phyloP scores from a whole-genome alignment of 1,140 invertebrate species.

The Calliopsis andreniformis region DNA sequence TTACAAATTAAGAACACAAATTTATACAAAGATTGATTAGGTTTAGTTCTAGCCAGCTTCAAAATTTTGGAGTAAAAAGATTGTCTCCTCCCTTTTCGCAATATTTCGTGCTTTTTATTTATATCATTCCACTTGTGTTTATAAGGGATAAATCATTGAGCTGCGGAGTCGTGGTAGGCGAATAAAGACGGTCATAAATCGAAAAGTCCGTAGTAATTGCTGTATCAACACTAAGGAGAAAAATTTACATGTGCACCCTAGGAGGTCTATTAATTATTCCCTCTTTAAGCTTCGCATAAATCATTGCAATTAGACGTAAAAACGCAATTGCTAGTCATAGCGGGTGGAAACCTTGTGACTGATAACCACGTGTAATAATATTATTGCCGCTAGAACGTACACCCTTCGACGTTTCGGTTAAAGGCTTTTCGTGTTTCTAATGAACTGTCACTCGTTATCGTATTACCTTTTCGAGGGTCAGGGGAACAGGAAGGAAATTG shows the following conservation, averaged over 20 bases:
- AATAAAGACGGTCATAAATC: constrained; percentile 51
- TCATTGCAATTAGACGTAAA: constrained; percentile 30
- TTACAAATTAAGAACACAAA: not conserved
- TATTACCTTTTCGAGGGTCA: not conserved
- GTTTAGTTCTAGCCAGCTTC: no score
- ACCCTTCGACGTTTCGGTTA: not conserved
- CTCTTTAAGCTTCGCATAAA: constrained; percentile 39
- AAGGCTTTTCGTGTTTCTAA: constrained; percentile 28
- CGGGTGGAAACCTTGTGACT: not conserved
- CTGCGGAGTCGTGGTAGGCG: constrained; percentile 18
- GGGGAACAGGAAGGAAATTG: constrained; percentile 22
- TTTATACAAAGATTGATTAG: not conserved
- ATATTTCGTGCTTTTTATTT: not conserved
- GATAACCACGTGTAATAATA: not conserved
- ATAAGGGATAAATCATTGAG: constrained; percentile 38
- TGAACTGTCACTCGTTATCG: constrained; percentile 40
- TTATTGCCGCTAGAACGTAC: not conserved
- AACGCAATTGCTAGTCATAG: not conserved
- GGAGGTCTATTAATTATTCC: constrained; percentile 39
- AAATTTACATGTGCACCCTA: constrained; percentile 50
- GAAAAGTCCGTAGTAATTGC: constrained; percentile 53
- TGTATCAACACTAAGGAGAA: constrained; percentile 39
- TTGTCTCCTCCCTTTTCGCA: no score
- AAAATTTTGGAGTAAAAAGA: no score
- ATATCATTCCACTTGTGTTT: not conserved